phyloP scores from a whole-genome alignment of 2,888 invertebrate genomes.

The Lapara coniferarum region DNA sequence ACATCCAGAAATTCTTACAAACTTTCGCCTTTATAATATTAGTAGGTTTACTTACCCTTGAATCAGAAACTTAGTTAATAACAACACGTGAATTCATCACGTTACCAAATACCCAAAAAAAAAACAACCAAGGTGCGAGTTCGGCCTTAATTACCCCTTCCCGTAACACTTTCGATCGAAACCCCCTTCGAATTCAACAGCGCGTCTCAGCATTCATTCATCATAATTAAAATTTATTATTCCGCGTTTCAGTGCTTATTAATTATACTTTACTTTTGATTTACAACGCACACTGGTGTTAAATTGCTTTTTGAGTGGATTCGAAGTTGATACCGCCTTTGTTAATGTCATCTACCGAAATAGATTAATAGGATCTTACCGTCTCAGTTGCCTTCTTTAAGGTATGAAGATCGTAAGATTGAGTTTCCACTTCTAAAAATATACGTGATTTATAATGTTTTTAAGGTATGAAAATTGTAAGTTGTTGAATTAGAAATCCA shows the following conservation, averaged over 20 bases:
- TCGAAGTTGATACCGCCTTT: slow-evolving; percentile 4
- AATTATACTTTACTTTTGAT: slow-evolving; percentile 62
- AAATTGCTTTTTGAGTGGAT: slow-evolving; percentile 25
- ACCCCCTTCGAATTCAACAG: slow-evolving; percentile 21
- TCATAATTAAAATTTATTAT: slow-evolving; percentile 70
- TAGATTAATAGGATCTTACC: neutral
- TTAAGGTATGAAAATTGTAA: no score
- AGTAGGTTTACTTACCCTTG: no score
- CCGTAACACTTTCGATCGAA: slow-evolving; percentile 22
- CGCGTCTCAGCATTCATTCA: slow-evolving; percentile 46
- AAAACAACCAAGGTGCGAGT: neutral
- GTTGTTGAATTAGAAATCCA: no score
- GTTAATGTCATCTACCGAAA: neutral
- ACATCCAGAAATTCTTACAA: no score
- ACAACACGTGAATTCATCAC: no score
- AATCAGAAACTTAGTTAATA: no score
- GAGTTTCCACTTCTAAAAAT: no score
- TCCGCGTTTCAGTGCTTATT: slow-evolving; percentile 55
- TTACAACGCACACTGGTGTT: slow-evolving; percentile 36
- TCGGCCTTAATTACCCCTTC: slow-evolving; percentile 8
- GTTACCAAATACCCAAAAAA: neutral
- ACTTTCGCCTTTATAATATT: no score
- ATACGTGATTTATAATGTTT: no score
- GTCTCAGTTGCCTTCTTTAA: neutral
- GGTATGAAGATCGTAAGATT: no score